A percentile compares a stretch with the other conserved stretches of the same genome.
These are phyloP conservation scores for Syngnathus rostellatus DNA, from an alignment of 2,797 vertebrate species.

Conservation along the genomic window DNA sequence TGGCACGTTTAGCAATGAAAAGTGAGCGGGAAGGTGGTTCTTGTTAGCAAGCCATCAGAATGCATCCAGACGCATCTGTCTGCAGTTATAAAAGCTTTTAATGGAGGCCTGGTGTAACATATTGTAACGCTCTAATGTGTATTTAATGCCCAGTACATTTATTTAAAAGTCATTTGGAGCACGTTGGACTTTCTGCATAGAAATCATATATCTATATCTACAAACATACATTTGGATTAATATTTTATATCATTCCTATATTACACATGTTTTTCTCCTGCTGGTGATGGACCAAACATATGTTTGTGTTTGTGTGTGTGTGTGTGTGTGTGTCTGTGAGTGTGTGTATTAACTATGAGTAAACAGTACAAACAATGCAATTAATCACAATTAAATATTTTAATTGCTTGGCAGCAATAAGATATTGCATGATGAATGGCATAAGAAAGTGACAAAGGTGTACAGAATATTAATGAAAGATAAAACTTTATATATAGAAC, in stretches of 20 bases:
- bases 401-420: no score
- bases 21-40: constrained; percentile 15
- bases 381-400: no score
- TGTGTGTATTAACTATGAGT: neutral
- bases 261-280: no score
- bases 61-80: neutral
- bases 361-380: no score
- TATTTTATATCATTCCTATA: no score
- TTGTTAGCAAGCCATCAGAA: constrained; percentile 21
- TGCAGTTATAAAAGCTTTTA: neutral
- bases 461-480: no score
- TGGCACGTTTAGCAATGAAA: constrained; percentile 53
- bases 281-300: no score
- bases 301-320: neutral
- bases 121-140: neutral
- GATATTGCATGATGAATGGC: no score
- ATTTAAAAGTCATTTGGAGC: neutral
- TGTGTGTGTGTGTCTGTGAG: neutral
- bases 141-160: neutral
- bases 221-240: no score
- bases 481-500: no score
- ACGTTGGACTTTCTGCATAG: neutral
- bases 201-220: neutral
- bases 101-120: neutral
- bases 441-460: no score